A percentile compares a stretch with the other conserved stretches of the same genome.
Evolutionary conservation across 2,888 invertebrate genomes (phyloP).

Genomic region (Drosophila pegasa): DNA sequence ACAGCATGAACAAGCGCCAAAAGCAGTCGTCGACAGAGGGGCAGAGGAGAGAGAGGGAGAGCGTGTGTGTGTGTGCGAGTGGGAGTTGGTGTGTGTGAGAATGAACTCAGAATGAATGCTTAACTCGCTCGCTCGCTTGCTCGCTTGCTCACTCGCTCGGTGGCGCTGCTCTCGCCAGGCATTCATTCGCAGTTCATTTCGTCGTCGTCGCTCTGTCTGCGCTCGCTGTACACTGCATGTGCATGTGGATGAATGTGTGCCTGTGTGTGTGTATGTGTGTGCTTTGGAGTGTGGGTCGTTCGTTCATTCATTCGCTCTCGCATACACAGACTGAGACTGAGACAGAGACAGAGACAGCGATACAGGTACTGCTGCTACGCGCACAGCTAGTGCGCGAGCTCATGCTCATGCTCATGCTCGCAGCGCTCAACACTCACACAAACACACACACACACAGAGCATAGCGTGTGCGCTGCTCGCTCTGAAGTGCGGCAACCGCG

Average conservation of each 20-base stretch:
- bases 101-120: constrained; percentile 65
- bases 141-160: constrained; percentile 7
- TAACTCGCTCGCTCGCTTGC: constrained; percentile 13
- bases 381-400: constrained; percentile 23
- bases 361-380: constrained; percentile 25
- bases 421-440: constrained; percentile 46
- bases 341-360: constrained; percentile 16
- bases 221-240: constrained; percentile 34
- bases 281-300: constrained; percentile 36
- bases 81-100: constrained; percentile 49
- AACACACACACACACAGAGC: too few relatives aligned
- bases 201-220: constrained; percentile 62
- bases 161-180: constrained; percentile 32
- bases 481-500: constrained; percentile 88
- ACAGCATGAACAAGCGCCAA: constrained; percentile 49
- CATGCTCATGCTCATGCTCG: constrained; percentile 34
- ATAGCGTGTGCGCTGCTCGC: constrained; percentile 41
- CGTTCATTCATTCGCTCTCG: constrained; percentile 44
- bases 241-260: constrained; percentile 20
- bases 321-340: constrained; percentile 11
- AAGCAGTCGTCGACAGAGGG: constrained; percentile 18
- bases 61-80: constrained; percentile 23
- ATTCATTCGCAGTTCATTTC: constrained; percentile 55
- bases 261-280: constrained; percentile 13
- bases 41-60: constrained; percentile 18